phyloP scores from a whole-genome alignment of 2,888 invertebrate species.

The Laspeyria flexula region DNA sequence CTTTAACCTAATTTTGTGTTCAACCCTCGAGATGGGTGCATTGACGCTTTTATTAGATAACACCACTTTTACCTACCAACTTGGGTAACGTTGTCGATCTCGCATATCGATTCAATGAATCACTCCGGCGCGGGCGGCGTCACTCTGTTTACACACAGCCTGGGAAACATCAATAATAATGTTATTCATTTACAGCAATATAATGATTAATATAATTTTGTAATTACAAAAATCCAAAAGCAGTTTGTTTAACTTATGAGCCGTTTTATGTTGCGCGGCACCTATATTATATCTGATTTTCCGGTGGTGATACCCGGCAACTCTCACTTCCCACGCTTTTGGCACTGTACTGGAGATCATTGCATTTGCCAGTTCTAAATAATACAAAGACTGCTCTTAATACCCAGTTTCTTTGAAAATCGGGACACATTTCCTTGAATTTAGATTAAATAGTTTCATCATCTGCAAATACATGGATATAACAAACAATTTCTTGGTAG shows the following conservation, averaged over 20 bases:
- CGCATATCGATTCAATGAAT: constrained; percentile 45
- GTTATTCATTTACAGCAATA: constrained; percentile 9
- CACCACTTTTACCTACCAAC: constrained; percentile 46
- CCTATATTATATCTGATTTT: constrained; percentile 52
- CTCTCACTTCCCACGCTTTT: constrained; percentile 75
- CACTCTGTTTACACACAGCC: constrained; percentile 46
- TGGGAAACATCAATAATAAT: constrained; percentile 18
- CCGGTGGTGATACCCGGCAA: constrained; percentile 52
- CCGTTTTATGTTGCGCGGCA: constrained; percentile 22
- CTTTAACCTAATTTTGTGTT: constrained; percentile 73
- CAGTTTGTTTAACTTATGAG: constrained; percentile 29
- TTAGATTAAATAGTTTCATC: constrained; percentile 30
- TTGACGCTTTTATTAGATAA: constrained; percentile 69
- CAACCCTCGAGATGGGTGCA: constrained; percentile 66
- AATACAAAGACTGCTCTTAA: constrained; percentile 78
- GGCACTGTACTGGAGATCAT: constrained; percentile 71
- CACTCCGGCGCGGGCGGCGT: constrained; percentile 44
- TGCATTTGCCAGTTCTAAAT: constrained; percentile 78
- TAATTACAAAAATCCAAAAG: constrained; percentile 13
- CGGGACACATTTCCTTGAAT: constrained; percentile 46
- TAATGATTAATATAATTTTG: constrained; percentile 16
- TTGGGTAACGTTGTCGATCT: constrained; percentile 18
- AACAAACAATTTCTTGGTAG: not conserved
- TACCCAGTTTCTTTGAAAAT: constrained; percentile 75
- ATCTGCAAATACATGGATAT: not conserved